Evolutionary conservation across 2,113 vertebrate species (phyloP), one percentile per base, ranked within the genome.

Genomic region (Scopus umbretta): DNA sequence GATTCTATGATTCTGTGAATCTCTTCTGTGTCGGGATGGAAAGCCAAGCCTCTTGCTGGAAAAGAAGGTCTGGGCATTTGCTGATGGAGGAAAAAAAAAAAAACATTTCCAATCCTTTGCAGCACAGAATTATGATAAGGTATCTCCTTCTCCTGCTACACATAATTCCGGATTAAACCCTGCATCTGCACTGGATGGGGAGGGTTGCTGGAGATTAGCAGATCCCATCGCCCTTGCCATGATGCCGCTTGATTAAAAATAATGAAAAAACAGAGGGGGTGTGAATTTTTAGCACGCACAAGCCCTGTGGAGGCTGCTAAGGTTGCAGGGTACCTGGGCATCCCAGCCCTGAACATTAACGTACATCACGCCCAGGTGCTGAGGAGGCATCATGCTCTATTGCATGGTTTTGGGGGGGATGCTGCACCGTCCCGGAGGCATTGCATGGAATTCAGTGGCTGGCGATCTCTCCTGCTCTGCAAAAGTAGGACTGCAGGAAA

Each of bases 341-440:
- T 74, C 71, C 30, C 0, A 0, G 5, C 1, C 34, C 2, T 1
- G 8, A 52, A 36, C 6, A 0, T 43, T 45, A 27, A 47, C n/a
- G 56, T 11, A 3, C 11, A 8, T 32, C 7, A 2, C 16, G 56
- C 66, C 47, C 36, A 8, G 45, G 43, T 2, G 1, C 0, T 8
- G 20, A 22, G 50, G 55, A 40, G 53, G 23, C 4, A 4, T 18
- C 10, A 0, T 1, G 20, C 10, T 23, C 71, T 6, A 1, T 15
- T 5, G n/a, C 40, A 16, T 21, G 15, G 62, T 7, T 49, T 83
- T 61, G 3, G 23, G 47, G 55, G 88, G 67, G 29, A 58, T 16
- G 16, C 2, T 9, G 42, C 30, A 22, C 20, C 5, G 0, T 63
- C 47, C 71, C 0, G 0, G 21, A 66, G 53, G 20, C 5, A 1